Conservation (phyloP, 2,113 vertebrate genomes). For the Neogobius melanostomus region DNA sequence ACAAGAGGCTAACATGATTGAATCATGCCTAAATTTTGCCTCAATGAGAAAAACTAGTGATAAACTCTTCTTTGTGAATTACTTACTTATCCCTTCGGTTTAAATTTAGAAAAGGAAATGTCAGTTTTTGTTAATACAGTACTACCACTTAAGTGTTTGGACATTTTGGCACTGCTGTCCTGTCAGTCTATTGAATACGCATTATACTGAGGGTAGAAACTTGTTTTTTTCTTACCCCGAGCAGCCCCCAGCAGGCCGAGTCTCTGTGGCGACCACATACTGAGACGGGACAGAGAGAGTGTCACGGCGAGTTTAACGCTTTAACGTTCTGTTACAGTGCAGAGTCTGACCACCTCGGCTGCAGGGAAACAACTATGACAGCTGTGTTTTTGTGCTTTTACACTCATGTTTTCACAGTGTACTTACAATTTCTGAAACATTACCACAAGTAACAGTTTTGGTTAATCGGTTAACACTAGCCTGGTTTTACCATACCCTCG, state of each 20-base stretch:
- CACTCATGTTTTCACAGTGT: neutral
- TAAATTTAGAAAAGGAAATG: too few relatives aligned
- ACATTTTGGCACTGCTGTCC: neutral
- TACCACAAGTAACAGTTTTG: neutral
- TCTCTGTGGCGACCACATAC: slow-evolving; percentile 4
- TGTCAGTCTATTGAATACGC: neutral
- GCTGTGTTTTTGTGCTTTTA: neutral
- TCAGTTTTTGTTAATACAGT: too few relatives aligned
- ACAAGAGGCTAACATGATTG: too few relatives aligned
- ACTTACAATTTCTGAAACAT: neutral
- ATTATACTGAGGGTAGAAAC: neutral
- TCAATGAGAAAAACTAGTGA: too few relatives aligned
- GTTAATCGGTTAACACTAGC: too few relatives aligned
- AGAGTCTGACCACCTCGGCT: neutral
- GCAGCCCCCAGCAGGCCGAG: slow-evolving; percentile 2
- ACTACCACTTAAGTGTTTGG: too few relatives aligned
- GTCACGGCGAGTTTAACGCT: slow-evolving; percentile 8
- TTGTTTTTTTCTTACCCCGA: neutral
- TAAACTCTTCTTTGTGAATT: too few relatives aligned
- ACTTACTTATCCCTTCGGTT: too few relatives aligned
- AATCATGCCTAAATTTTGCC: too few relatives aligned
- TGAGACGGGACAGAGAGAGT: slow-evolving; percentile 1
- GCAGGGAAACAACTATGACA: neutral
- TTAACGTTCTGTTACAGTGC: neutral
- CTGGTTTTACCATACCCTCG: too few relatives aligned